phyloP scores from a whole-genome alignment of 2,797 vertebrate species.

The Lagorchestes hirsutus region DNA sequence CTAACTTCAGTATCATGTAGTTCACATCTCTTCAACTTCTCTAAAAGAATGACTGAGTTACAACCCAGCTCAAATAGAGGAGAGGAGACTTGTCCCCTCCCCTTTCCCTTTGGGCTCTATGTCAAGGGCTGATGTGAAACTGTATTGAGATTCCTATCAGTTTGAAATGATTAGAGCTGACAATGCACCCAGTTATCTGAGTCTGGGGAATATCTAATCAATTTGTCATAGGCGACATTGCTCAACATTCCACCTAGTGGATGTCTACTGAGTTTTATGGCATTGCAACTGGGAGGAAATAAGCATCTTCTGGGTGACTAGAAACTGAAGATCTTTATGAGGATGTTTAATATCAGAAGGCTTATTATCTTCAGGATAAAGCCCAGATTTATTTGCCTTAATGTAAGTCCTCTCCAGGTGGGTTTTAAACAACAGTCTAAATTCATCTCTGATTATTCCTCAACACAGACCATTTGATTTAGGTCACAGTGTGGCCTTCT shows the following conservation, averaged over 20 bases:
- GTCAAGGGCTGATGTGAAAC: background rate
- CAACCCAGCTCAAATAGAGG: background rate
- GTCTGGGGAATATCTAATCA: background rate
- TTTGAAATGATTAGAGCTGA: background rate
- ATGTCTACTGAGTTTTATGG: background rate
- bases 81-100: too few species aligned
- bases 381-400: background rate
- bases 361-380: background rate
- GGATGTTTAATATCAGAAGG: background rate
- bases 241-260: background rate
- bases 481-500: background rate
- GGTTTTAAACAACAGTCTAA: background rate
- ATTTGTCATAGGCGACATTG: background rate
- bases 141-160: background rate
- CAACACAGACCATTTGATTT: background rate
- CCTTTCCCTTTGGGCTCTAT: background rate
- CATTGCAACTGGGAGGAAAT: background rate
- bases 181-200: background rate
- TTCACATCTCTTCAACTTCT: background rate
- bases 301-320: background rate
- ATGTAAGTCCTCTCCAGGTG: background rate
- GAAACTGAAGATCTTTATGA: background rate
- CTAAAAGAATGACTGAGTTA: background rate
- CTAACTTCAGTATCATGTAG: background rate
- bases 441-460: background rate